phyloP scores from a whole-genome alignment of 2,113 vertebrate genomes.

The Actenoides hombroni region DNA sequence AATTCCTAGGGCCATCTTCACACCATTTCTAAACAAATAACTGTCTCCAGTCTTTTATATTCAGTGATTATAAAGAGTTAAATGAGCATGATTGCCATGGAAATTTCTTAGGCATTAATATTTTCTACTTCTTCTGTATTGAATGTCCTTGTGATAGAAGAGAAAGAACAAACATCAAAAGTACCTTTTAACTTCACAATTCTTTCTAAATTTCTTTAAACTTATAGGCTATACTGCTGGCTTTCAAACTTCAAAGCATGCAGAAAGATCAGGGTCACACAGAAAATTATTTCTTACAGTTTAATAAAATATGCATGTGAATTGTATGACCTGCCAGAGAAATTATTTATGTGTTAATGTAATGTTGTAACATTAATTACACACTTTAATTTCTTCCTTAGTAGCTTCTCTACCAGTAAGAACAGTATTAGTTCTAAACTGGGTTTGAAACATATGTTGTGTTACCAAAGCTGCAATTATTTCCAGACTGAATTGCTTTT shows the following conservation, averaged over 20 bases:
- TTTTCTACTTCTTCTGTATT: slow-evolving; percentile 69
- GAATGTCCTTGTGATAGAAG: slow-evolving; percentile 79
- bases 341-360: slow-evolving; percentile 80
- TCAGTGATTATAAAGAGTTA: slow-evolving; percentile 73
- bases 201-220: slow-evolving; percentile 85
- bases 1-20: background rate
- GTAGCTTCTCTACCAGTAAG: slow-evolving; percentile 20
- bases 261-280: slow-evolving; percentile 77
- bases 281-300: slow-evolving; percentile 77
- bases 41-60: slow-evolving; percentile 8
- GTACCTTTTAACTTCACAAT: slow-evolving; percentile 82
- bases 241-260: slow-evolving; percentile 80
- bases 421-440: background rate
- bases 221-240: slow-evolving; percentile 80
- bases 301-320: slow-evolving; percentile 83
- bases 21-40: background rate
- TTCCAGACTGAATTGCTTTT: background rate
- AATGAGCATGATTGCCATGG: slow-evolving; percentile 67
- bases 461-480: background rate
- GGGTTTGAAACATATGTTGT: background rate
- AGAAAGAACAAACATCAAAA: slow-evolving; percentile 85
- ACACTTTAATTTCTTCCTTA: slow-evolving; percentile 47
- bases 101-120: slow-evolving; percentile 73
- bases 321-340: slow-evolving; percentile 73
- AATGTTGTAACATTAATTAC: slow-evolving; percentile 76